A percentile compares a stretch with the other conserved stretches of the same genome.
phyloP scores from a whole-genome alignment of 1,140 invertebrate species.

The Conopomorpha cramerella region DNA sequence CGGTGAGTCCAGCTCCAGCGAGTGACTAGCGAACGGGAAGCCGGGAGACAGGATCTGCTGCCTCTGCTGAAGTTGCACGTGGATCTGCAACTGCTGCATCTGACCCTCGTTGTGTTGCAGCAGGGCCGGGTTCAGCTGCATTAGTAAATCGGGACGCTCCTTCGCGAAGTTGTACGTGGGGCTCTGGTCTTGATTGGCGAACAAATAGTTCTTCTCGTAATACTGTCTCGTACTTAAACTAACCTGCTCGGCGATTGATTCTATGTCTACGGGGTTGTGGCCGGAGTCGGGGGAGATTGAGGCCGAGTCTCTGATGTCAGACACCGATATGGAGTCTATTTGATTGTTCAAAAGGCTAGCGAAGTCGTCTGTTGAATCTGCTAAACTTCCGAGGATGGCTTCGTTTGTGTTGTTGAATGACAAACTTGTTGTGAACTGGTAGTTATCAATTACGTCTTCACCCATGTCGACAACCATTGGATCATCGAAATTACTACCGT shows the following conservation, averaged over 20 bases:
- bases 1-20: slow-evolving; percentile 73
- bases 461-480: slow-evolving; percentile 82
- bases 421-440: slow-evolving; percentile 79
- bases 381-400: slow-evolving; percentile 57
- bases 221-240: slow-evolving; percentile 58
- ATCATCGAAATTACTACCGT: slow-evolving; percentile 73
- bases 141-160: slow-evolving; percentile 49
- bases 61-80: slow-evolving; percentile 67
- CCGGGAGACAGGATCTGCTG: slow-evolving; percentile 71
- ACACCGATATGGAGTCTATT: slow-evolving; percentile 65
- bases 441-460: slow-evolving; percentile 74
- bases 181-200: slow-evolving; percentile 56
- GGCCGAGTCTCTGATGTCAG: slow-evolving; percentile 61
- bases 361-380: slow-evolving; percentile 68
- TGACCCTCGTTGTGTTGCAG: slow-evolving; percentile 59
- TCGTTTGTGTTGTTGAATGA: slow-evolving; percentile 79
- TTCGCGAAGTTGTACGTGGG: slow-evolving; percentile 47
- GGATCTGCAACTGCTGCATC: slow-evolving; percentile 71
- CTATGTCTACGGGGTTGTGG: slow-evolving; percentile 70
- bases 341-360: slow-evolving; percentile 70
- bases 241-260: slow-evolving; percentile 70
- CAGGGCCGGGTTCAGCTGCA: slow-evolving; percentile 47
- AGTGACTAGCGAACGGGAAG: slow-evolving; percentile 70
- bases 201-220: slow-evolving; percentile 58
- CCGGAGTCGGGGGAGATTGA: slow-evolving; percentile 68